phyloP scores from a whole-genome alignment of 2,888 invertebrate species.

The Nymphalis c-album region DNA sequence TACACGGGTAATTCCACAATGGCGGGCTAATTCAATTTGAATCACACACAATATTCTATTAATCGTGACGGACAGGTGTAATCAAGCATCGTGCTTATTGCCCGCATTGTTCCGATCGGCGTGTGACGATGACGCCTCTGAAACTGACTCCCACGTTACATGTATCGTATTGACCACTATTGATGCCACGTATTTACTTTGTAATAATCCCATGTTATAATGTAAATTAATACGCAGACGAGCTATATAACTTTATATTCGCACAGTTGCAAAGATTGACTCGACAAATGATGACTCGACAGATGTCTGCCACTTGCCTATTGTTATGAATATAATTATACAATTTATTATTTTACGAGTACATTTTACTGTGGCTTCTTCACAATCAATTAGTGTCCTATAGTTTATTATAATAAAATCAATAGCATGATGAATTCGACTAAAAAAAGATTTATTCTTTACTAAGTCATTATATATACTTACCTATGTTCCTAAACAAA shows the following conservation, averaged over 20 bases:
- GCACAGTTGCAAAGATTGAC: not conserved
- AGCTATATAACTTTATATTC: too few relatives aligned
- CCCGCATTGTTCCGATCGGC: conserved; percentile 52
- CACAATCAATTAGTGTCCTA: too few relatives aligned
- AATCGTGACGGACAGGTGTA: conserved; percentile 79
- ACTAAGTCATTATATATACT: too few relatives aligned
- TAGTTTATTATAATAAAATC: too few relatives aligned
- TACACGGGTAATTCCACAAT: conserved; percentile 72
- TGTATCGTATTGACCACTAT: conserved; percentile 24
- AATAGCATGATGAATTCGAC: too few relatives aligned
- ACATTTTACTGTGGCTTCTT: too few relatives aligned
- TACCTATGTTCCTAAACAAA: too few relatives aligned
- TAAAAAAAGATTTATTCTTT: too few relatives aligned
- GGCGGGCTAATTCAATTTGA: conserved; percentile 76
- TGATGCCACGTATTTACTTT: conserved; percentile 1
- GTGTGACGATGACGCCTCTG: conserved; percentile 49
- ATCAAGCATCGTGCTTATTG: conserved; percentile 63
- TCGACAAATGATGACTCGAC: not conserved
- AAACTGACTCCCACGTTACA: conserved; percentile 40
- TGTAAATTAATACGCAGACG: not conserved
- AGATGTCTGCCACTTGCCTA: not conserved
- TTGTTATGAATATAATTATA: too few relatives aligned
- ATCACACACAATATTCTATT: conserved; percentile 79
- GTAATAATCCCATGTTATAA: not conserved
- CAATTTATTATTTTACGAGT: too few relatives aligned